A percentile compares a stretch with the other conserved stretches of the same genome.
Evolutionary conservation across 2,888 invertebrate species (phyloP).

Genomic region (Fissipunctia ypsillon): DNA sequence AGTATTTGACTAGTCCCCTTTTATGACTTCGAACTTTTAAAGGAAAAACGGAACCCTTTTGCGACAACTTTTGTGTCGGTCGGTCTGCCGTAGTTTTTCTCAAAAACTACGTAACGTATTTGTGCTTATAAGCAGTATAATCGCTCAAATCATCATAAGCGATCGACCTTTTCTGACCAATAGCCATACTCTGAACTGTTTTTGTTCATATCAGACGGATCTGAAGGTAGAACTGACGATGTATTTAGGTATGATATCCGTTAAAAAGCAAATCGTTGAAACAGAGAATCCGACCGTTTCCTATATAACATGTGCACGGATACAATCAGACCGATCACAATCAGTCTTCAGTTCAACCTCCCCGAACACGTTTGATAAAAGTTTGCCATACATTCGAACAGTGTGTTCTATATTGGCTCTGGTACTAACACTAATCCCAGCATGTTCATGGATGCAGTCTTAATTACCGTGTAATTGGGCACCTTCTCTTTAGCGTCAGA

Average conservation of each 20-base stretch:
- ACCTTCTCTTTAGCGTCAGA: slow-evolving; percentile 49
- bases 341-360: neutral
- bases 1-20: neutral
- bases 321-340: neutral
- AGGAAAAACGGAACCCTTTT: neutral
- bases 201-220: neutral
- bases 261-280: neutral
- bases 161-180: too few relatives aligned
- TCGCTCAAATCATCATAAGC: too few relatives aligned
- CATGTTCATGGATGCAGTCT: slow-evolving; percentile 57
- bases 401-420: slow-evolving; percentile 44
- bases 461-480: slow-evolving; percentile 67
- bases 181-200: neutral
- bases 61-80: neutral
- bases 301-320: neutral
- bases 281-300: neutral
- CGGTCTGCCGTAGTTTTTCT: neutral
- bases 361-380: neutral
- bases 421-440: slow-evolving; percentile 61
- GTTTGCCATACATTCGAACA: slow-evolving; percentile 7
- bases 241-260: neutral
- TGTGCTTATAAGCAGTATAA: too few relatives aligned
- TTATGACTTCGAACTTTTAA: too few relatives aligned
- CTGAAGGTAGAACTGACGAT: neutral
- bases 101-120: too few relatives aligned